Percentiles rank a stretch among this genome's conserved stretches.
Conservation (phyloP, 1,140 invertebrate genomes). For the Drosophila rufa region DNA sequence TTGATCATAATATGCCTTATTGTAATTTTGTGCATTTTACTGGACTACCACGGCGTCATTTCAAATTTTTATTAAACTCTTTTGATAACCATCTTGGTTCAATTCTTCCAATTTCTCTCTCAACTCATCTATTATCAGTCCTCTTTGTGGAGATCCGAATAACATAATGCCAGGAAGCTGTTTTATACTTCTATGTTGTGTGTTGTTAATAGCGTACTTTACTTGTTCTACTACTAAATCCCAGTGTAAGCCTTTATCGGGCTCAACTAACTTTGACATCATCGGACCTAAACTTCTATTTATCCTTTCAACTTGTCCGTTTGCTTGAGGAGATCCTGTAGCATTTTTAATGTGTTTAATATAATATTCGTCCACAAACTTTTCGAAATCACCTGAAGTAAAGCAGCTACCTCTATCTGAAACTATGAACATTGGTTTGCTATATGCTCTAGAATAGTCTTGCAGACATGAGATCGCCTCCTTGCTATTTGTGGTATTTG, state of each 20-base stretch:
- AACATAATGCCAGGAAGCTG: background rate
- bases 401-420: conserved; percentile 23
- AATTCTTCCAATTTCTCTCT: background rate
- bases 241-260: background rate
- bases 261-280: background rate
- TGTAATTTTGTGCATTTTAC: background rate
- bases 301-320: background rate
- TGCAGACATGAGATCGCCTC: too few relatives aligned
- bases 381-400: background rate
- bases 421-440: too few relatives aligned
- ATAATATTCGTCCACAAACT: background rate
- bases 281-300: conserved; percentile 1
- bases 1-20: background rate
- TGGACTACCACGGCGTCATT: background rate
- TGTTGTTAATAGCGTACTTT: background rate
- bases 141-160: background rate
- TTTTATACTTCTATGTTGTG: background rate
- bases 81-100: background rate
- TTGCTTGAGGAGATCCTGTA: background rate
- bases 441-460: too few relatives aligned
- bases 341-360: too few relatives aligned
- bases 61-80: background rate
- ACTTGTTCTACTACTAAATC: background rate
- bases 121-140: background rate
- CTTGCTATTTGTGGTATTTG: too few relatives aligned